Base-by-base conservation (phyloP, 2,797 vertebrate species). In the Typhlichthys subterraneus region DNA sequence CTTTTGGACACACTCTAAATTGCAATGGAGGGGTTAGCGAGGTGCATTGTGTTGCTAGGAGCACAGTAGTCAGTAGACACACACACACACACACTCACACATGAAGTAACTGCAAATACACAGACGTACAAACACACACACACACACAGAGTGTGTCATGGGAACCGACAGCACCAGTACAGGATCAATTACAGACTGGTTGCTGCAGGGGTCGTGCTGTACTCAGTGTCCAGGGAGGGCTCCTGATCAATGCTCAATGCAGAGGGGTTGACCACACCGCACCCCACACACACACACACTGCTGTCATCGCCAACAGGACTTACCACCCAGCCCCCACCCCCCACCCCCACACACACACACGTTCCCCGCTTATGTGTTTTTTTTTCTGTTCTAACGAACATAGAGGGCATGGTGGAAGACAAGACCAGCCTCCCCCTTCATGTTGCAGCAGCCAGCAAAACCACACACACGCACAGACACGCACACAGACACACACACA, bases 151-250 rank as follows among this genome's bases (percentile, higher is more conserved):
- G 64, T 12, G 72, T 67, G 79, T 69, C 71, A 50, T 73, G 85
- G 88, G 84, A 85, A 77, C 85, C 80, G 57, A 70, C 80, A 86
- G 61, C 80, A 60, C 72, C 72, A 73, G 78, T 86, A 77, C 77
- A 87, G 80, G 88, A 92, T 91, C 89, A 92, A 92, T 93, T 91
- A 91, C 90, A 75, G 62, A 72, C 84, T 81, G 82, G 85, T 87
- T 90, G 85, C 90, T 91, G 82, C 78, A 90, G 89, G 87, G 86
- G 75, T 89, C 84, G 75, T 77, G 75, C 85, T 89, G 85, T 79
- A 84, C 75, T 23, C 68, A 81, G 79, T 72, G 87, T 89, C 85
- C 81, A 72, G 86, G 78, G 86, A 86, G 62, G 70, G 66, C 72
- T 77, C 67, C 80, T 76, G 81, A 92, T 92, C 87, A 83, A 90